Percentiles rank a stretch among this genome's conserved stretches.
These are phyloP conservation scores for Hyposoter dolosus DNA, from an alignment of 2,888 invertebrate species.

Conservation along the genomic window DNA sequence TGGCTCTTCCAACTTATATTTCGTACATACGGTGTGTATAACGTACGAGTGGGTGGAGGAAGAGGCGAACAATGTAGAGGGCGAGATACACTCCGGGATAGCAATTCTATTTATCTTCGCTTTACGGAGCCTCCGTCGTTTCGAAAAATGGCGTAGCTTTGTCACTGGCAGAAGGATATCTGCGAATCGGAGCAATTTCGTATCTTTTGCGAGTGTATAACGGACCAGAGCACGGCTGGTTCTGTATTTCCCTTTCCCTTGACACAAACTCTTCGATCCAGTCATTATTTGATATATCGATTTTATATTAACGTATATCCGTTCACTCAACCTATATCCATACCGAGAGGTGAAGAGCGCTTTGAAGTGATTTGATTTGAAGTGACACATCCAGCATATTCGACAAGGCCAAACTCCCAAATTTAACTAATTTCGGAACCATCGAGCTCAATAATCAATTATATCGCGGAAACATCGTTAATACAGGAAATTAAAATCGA, in stretches of 20 bases:
- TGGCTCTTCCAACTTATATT: conserved; percentile 49
- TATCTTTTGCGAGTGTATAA: conserved; percentile 67
- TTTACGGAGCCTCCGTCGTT: conserved; percentile 75
- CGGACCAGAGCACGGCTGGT: conserved; percentile 27
- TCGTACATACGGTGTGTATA: conserved; percentile 52
- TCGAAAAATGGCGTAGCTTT: conserved; percentile 79
- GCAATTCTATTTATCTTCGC: conserved; percentile 79
- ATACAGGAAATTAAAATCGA: conserved; percentile 9
- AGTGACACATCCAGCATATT: background rate
- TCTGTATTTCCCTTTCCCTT: conserved; percentile 19
- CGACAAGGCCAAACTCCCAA: background rate
- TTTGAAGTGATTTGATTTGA: conserved; percentile 40
- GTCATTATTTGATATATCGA: background rate
- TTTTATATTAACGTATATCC: background rate
- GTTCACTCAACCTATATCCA: background rate
- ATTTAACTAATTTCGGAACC: conserved; percentile 2
- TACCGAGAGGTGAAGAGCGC: background rate
- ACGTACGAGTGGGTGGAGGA: conserved; percentile 56
- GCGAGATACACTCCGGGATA: conserved; percentile 70
- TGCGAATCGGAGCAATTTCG: conserved; percentile 79
- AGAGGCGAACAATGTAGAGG: conserved; percentile 58
- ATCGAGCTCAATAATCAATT: conserved; percentile 33
- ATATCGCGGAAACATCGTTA: background rate
- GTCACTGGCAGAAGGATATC: conserved; percentile 78
- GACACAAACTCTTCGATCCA: conserved; percentile 30